A percentile compares a stretch with the other conserved stretches of the same genome.
Conservation (phyloP, 2,888 invertebrate species). For the Adelognathus sp. region DNA sequence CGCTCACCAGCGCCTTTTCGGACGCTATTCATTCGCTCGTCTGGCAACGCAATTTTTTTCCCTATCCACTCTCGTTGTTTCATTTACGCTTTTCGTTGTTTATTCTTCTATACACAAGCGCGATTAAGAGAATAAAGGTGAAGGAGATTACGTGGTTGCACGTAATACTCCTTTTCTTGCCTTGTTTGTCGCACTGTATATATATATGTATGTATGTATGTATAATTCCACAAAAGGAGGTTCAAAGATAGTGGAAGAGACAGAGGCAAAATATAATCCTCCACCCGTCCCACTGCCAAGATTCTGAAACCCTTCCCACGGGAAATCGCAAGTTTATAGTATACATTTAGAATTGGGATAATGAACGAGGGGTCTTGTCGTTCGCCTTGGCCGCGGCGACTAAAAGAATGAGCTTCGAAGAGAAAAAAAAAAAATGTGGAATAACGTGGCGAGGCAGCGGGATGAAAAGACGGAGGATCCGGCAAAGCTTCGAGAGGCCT, state of each 20-base stretch:
- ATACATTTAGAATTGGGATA: constrained; percentile 51
- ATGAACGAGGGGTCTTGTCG: constrained; percentile 57
- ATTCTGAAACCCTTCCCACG: constrained; percentile 53
- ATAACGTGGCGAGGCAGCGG: constrained; percentile 36
- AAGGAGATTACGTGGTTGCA: constrained; percentile 22
- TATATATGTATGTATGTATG: too few relatives aligned
- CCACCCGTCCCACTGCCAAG: too few relatives aligned
- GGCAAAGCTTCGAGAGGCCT: constrained; percentile 11
- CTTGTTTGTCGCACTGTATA: constrained; percentile 39
- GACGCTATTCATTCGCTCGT: constrained; percentile 37
- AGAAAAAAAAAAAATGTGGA: constrained; percentile 39
- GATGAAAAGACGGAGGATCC: constrained; percentile 25
- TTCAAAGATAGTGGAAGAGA: constrained; percentile 49
- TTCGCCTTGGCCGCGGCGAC: constrained; percentile 35
- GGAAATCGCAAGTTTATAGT: constrained; percentile 15
- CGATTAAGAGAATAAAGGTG: constrained; percentile 1
- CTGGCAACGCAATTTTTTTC: constrained; percentile 27
- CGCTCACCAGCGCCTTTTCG: constrained; percentile 13
- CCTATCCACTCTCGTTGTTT: constrained; percentile 4
- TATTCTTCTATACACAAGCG: neutral
- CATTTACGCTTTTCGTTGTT: constrained; percentile 23
- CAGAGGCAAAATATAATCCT: constrained; percentile 55
- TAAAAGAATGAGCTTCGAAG: constrained; percentile 56
- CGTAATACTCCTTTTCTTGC: constrained; percentile 23
- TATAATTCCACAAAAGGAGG: constrained; percentile 39